Evolutionary conservation across 2,113 vertebrate species (phyloP).

Genomic region (Rhinoptilus africanus): DNA sequence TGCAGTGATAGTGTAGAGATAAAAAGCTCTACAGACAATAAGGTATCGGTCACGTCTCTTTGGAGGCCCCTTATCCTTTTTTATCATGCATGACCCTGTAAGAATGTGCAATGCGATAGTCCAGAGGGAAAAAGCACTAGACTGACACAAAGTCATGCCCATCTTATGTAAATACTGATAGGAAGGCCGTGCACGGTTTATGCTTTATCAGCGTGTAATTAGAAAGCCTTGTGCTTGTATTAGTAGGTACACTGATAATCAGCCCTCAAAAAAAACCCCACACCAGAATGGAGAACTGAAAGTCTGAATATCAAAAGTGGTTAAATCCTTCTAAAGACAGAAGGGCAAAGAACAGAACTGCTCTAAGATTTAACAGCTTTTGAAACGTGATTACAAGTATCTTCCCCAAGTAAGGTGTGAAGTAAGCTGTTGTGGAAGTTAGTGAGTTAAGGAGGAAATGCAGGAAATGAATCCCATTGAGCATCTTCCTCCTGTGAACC

Average conservation of each 20-base stretch:
- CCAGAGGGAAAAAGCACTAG: not conserved
- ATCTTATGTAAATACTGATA: constrained; percentile 39
- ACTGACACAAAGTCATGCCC: constrained; percentile 26
- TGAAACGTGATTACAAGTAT: not conserved
- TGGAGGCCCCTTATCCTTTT: not conserved
- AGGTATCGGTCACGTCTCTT: not conserved
- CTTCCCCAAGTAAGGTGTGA: not conserved
- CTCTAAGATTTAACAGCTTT: not conserved
- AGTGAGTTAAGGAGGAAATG: not conserved
- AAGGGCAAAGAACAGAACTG: not conserved
- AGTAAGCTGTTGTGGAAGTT: not conserved
- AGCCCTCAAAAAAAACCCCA: not conserved
- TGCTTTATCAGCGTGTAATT: not conserved
- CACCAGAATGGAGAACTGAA: not conserved
- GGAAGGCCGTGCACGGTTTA: not conserved
- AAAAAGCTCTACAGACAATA: constrained; percentile 3
- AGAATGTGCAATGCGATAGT: constrained; percentile 44
- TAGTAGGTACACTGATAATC: not conserved
- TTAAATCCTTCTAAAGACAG: not conserved
- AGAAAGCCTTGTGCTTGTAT: not conserved
- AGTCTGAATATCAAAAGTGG: not conserved
- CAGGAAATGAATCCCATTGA: not conserved
- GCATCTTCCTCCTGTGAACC: not conserved
- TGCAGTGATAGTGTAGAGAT: not conserved
- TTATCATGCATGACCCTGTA: constrained; percentile 14